Conservation (phyloP, 2,797 vertebrate genomes). For the Sebastes kiyomatsui region DNA sequence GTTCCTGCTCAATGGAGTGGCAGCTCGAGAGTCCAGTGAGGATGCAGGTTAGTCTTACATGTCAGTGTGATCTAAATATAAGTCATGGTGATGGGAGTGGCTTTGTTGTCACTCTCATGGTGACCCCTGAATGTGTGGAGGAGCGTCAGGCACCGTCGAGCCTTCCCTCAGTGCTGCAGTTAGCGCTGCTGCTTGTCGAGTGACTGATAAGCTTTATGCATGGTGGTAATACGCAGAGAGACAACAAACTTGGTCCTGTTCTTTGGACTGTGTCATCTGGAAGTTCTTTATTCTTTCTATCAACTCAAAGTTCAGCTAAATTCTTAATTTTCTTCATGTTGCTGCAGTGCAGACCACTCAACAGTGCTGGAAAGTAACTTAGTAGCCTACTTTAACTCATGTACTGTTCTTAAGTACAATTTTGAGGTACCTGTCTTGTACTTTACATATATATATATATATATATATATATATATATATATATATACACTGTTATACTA, state of each 20-base stretch:
- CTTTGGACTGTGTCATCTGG: background rate
- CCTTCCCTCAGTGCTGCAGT: background rate
- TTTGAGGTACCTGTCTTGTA: background rate
- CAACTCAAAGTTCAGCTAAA: background rate
- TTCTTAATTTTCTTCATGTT: background rate
- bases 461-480: background rate
- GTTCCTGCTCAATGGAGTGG: slow-evolving; percentile 65
- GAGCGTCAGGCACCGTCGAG: slow-evolving; percentile 9
- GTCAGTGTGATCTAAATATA: slow-evolving; percentile 78
- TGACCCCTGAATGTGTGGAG: slow-evolving; percentile 47
- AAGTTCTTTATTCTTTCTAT: background rate
- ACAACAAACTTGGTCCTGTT: background rate
- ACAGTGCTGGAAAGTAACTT: background rate
- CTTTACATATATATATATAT: background rate
- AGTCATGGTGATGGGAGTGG: slow-evolving; percentile 64
- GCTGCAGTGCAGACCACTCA: background rate
- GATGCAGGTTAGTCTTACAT: slow-evolving; percentile 52
- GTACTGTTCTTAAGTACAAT: too few species aligned
- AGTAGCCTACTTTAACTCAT: background rate
- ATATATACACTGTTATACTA: background rate
- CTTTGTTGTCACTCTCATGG: slow-evolving; percentile 57
- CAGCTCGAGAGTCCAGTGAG: slow-evolving; percentile 75
- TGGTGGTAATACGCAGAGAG: background rate
- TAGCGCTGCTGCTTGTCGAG: background rate
- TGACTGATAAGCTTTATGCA: background rate